These are phyloP conservation scores for Alexandromys fortis DNA, from an alignment of 2,113 vertebrate genomes.

Conservation along the genomic window DNA sequence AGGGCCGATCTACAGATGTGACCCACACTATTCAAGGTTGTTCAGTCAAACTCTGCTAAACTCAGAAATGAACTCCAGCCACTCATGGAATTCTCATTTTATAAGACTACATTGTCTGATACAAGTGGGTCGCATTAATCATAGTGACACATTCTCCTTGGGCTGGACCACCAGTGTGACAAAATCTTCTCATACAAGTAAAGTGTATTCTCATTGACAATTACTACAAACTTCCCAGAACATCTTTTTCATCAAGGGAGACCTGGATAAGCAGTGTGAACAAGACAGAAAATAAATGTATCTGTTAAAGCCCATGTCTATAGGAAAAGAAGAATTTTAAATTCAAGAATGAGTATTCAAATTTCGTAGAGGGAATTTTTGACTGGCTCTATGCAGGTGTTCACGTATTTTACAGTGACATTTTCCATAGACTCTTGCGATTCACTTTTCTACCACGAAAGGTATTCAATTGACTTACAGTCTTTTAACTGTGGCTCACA, in stretches of 20 bases:
- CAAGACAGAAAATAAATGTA: not conserved
- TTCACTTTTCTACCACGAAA: not conserved
- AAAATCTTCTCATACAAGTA: not conserved
- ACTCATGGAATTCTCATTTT: not conserved
- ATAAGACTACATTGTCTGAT: not conserved
- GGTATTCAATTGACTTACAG: not conserved
- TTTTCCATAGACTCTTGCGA: not conserved
- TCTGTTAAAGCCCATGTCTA: not conserved
- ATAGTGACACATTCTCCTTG: slow-evolving; percentile 34
- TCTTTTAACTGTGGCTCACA: not conserved
- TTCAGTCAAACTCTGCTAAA: slow-evolving; percentile 40
- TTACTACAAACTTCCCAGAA: not conserved
- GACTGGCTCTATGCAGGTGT: not conserved
- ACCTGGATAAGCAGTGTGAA: not conserved
- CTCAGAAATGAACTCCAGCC: slow-evolving; percentile 47
- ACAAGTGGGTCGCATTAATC: slow-evolving; percentile 39
- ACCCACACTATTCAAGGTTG: slow-evolving; percentile 57
- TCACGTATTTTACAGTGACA: not conserved
- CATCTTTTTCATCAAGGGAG: not conserved
- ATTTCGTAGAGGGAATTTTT: not conserved
- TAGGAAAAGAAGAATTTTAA: not conserved
- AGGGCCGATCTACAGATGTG: not conserved
- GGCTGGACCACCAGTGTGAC: slow-evolving; percentile 24
- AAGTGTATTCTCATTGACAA: not conserved
- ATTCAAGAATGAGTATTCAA: not conserved